These are phyloP conservation scores for Cryptoprocta ferox DNA, from an alignment of 2,797 vertebrate species.

Conservation along the genomic window DNA sequence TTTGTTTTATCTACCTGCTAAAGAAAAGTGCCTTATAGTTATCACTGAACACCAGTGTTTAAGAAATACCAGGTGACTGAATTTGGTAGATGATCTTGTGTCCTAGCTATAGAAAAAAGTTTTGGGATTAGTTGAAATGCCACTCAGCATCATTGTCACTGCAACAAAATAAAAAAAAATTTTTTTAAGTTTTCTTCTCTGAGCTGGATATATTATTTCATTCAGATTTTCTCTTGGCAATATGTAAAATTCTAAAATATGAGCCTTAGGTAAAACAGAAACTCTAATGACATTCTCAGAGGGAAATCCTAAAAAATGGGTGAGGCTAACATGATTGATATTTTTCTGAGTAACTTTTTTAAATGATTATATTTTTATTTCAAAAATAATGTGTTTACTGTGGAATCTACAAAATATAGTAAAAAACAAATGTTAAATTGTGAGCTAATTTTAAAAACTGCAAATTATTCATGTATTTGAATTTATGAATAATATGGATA, in stretches of 20 bases:
- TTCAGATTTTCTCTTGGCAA: slow-evolving; percentile 3
- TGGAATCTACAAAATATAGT: slow-evolving; percentile 4
- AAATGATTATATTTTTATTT: slow-evolving; percentile 48
- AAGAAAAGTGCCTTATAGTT: slow-evolving; percentile 78
- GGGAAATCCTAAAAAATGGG: background rate
- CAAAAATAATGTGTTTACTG: background rate
- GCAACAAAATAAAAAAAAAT: background rate
- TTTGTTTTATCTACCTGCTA: slow-evolving; percentile 59
- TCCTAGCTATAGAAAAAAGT: slow-evolving; percentile 73
- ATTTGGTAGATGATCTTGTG: slow-evolving; percentile 78
- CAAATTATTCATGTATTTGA: background rate
- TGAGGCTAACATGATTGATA: slow-evolving; percentile 3
- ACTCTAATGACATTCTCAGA: background rate
- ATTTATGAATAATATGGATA: background rate
- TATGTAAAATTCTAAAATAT: slow-evolving; percentile 16
- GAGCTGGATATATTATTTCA: slow-evolving; percentile 59
- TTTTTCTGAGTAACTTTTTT: background rate
- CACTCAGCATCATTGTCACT: slow-evolving; percentile 27
- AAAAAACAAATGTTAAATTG: slow-evolving; percentile 32
- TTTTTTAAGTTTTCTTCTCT: slow-evolving; percentile 11
- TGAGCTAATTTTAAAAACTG: slow-evolving; percentile 19
- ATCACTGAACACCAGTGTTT: slow-evolving; percentile 75
- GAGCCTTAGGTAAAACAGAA: slow-evolving; percentile 27
- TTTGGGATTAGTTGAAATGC: slow-evolving; percentile 53
- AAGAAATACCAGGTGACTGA: slow-evolving; percentile 71